A percentile compares a stretch with the other conserved stretches of the same genome.
Evolutionary conservation across 2,113 vertebrate species (phyloP).

Genomic region (Galemys pyrenaicus): DNA sequence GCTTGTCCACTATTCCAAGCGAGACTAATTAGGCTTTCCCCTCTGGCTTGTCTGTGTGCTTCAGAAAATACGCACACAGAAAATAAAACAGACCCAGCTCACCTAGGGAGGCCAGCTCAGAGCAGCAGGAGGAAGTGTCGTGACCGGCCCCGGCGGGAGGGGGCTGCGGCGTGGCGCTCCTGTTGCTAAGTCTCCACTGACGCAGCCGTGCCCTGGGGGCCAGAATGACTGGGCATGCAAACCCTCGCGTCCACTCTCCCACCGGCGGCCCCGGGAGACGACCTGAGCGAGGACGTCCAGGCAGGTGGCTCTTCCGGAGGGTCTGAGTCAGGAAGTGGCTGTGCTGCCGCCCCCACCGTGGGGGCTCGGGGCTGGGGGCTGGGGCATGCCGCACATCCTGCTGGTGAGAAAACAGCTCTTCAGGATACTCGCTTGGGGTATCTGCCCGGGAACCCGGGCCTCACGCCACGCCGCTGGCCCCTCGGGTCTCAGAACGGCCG

Average conservation of each 20-base stretch:
- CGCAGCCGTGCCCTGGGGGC: background rate
- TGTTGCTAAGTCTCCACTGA: background rate
- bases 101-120: background rate
- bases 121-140: slow-evolving; percentile 51
- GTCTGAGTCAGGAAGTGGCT: background rate
- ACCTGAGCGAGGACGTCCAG: background rate
- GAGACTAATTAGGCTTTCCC: background rate
- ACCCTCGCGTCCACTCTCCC: background rate
- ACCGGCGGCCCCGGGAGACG: background rate
- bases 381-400: background rate
- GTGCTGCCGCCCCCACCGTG: background rate
- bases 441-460: background rate
- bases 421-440: background rate
- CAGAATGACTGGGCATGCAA: background rate
- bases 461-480: accelerated
- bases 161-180: background rate
- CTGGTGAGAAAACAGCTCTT: background rate
- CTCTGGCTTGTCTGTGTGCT: slow-evolving; percentile 45
- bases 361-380: background rate
- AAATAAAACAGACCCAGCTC: slow-evolving; percentile 26
- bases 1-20: slow-evolving; percentile 5
- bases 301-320: background rate
- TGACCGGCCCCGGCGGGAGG: too few species aligned
- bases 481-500: background rate
- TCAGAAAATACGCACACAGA: slow-evolving; percentile 54